phyloP scores from a whole-genome alignment of 2,888 invertebrate genomes.

The Lepeophtheirus nordmannii region DNA sequence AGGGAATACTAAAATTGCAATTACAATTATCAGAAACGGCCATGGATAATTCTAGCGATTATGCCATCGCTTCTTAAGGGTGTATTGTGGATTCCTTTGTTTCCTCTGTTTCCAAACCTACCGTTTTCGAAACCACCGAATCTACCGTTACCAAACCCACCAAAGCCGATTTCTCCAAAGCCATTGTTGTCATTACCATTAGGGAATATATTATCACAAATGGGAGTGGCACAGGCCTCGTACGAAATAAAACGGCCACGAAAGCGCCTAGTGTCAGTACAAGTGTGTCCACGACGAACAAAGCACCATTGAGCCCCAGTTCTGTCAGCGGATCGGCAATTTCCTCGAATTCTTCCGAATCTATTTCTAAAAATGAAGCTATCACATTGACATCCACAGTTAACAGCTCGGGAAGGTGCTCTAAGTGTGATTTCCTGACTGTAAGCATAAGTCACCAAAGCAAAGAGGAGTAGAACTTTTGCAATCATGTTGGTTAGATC shows the following conservation, averaged over 20 bases:
- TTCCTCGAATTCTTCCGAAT: neutral
- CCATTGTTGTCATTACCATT: neutral
- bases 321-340: neutral
- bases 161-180: neutral
- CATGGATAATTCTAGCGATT: too few species aligned
- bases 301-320: neutral
- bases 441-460: neutral
- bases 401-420: neutral
- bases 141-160: neutral
- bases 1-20: neutral
- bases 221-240: neutral
- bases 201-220: neutral
- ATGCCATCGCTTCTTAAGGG: too few species aligned
- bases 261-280: neutral
- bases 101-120: neutral
- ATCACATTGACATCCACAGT: slow-evolving; percentile 4
- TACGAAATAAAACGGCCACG: neutral
- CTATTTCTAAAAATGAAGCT: neutral
- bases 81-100: too few species aligned
- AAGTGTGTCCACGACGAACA: neutral
- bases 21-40: too few species aligned
- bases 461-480: neutral
- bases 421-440: neutral
- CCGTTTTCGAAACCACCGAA: neutral
- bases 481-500: neutral